Evolutionary conservation across 2,797 vertebrate species (phyloP).

Genomic region (Brotula barbata): DNA sequence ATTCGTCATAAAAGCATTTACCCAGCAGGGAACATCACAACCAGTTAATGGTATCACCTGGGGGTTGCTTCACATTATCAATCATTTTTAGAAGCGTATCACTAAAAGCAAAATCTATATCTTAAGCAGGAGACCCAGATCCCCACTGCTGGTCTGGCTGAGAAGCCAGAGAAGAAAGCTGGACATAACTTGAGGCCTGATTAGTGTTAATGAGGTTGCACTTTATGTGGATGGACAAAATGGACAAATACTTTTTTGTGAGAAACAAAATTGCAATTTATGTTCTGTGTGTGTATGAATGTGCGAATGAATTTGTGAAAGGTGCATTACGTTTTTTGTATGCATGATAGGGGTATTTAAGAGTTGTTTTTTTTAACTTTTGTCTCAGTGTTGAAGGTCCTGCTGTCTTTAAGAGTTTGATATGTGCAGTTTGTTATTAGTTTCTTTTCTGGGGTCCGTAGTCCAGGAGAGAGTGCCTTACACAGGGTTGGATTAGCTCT

Average conservation of each 20-base stretch:
- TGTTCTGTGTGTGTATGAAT: conserved; percentile 33
- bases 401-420: conserved; percentile 49
- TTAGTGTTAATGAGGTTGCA: conserved; percentile 71
- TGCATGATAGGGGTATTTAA: conserved; percentile 41
- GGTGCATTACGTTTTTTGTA: conserved; percentile 26
- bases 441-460: conserved; percentile 37
- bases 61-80: conserved; percentile 13
- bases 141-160: conserved; percentile 1
- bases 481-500: conserved; percentile 25
- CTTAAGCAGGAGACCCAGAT: neutral
- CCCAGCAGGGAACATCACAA: conserved; percentile 16
- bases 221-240: conserved; percentile 65
- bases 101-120: conserved; percentile 2
- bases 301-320: conserved; percentile 29
- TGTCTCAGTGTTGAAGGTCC: conserved; percentile 38
- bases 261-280: conserved; percentile 18
- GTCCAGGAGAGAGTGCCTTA: conserved; percentile 67
- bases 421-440: conserved; percentile 21
- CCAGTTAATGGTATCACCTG: conserved; percentile 10
- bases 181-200: conserved; percentile 16
- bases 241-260: conserved; percentile 30
- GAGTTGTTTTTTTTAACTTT: conserved; percentile 12
- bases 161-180: conserved; percentile 12
- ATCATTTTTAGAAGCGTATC: conserved; percentile 7
- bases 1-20: neutral